A percentile compares a stretch with the other conserved stretches of the same genome.
phyloP scores from a whole-genome alignment of 2,113 vertebrate species.

The Micronisus gabar region DNA sequence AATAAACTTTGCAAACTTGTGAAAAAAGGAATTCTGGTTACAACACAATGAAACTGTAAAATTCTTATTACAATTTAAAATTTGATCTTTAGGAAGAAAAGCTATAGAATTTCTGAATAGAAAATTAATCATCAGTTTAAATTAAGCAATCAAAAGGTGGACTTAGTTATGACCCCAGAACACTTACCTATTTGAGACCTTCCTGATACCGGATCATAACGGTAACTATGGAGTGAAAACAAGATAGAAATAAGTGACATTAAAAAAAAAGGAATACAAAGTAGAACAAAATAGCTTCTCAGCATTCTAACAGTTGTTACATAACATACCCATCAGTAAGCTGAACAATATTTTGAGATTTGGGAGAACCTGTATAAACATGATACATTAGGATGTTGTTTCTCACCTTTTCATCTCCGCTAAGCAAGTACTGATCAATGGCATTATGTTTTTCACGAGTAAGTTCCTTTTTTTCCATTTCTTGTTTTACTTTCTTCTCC shows the following conservation, averaged over 20 bases:
- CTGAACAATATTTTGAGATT: background rate
- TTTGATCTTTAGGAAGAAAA: background rate
- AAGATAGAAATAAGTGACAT: background rate
- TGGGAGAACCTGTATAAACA: background rate
- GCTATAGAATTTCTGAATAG: background rate
- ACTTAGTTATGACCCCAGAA: background rate
- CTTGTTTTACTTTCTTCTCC: constrained; percentile 40
- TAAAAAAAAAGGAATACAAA: background rate
- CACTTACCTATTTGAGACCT: background rate
- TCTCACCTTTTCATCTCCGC: constrained; percentile 66
- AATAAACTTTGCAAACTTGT: background rate
- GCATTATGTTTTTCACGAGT: constrained; percentile 55
- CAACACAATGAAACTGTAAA: background rate
- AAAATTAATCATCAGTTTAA: background rate
- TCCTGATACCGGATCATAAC: background rate
- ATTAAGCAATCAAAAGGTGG: background rate
- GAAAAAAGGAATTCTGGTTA: background rate
- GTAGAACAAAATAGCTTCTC: background rate
- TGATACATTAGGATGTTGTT: background rate
- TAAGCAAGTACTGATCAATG: constrained; percentile 67
- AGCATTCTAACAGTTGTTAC: background rate
- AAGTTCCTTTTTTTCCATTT: constrained; percentile 34
- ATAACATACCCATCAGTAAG: background rate
- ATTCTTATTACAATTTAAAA: background rate
- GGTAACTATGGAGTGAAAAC: background rate